These are phyloP conservation scores for Diarsia brunnea DNA, from an alignment of 2,888 invertebrate genomes.

Conservation along the genomic window DNA sequence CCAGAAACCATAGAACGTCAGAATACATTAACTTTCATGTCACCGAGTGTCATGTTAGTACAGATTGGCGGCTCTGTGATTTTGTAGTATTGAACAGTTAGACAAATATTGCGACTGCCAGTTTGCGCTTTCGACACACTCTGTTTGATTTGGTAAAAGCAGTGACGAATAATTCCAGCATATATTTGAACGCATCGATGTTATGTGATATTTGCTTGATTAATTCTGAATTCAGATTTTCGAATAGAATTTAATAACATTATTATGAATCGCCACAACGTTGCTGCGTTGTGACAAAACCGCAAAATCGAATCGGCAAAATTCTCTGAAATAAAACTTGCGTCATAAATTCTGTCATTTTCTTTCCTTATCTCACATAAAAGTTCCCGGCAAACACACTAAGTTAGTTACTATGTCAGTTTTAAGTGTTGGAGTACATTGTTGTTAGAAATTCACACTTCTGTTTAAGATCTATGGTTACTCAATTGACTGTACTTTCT, in stretches of 20 bases:
- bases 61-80: slow-evolving; percentile 67
- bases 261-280: slow-evolving; percentile 19
- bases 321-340: slow-evolving; percentile 61
- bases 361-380: slow-evolving; percentile 51
- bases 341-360: slow-evolving; percentile 58
- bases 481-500: slow-evolving; percentile 52
- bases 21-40: slow-evolving; percentile 69
- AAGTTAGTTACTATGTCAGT: slow-evolving; percentile 39
- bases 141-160: slow-evolving; percentile 75
- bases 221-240: slow-evolving; percentile 46
- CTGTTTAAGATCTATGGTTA: slow-evolving; percentile 30
- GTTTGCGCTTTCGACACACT: slow-evolving; percentile 72
- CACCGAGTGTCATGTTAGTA: slow-evolving; percentile 59
- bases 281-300: slow-evolving; percentile 54
- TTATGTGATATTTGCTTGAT: slow-evolving; percentile 49
- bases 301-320: slow-evolving; percentile 51
- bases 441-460: slow-evolving; percentile 44
- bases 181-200: slow-evolving; percentile 54
- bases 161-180: slow-evolving; percentile 53
- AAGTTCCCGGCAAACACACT: slow-evolving; percentile 46
- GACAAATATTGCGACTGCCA: slow-evolving; percentile 66
- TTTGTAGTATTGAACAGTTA: slow-evolving; percentile 66
- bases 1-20: slow-evolving; percentile 58
- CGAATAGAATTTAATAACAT: slow-evolving; percentile 31
- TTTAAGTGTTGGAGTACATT: slow-evolving; percentile 35